Evolutionary conservation across 2,113 vertebrate genomes (phyloP).

Genomic region (Passer montanus): DNA sequence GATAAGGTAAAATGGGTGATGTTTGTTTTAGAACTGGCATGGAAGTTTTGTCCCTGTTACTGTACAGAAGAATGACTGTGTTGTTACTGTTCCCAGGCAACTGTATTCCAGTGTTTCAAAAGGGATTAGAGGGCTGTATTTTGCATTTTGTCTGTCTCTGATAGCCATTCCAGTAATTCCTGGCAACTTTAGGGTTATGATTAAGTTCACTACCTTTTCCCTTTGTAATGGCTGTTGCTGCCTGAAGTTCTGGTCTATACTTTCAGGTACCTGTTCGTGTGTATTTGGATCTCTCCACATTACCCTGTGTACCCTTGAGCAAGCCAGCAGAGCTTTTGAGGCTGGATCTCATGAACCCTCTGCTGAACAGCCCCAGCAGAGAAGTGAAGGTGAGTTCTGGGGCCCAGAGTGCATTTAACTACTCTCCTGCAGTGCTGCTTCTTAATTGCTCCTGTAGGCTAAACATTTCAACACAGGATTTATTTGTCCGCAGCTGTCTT

Average conservation of each 20-base stretch:
- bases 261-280: slow-evolving; percentile 91
- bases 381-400: slow-evolving; percentile 85
- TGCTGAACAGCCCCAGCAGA: slow-evolving; percentile 79
- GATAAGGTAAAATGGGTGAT: neutral
- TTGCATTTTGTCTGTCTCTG: neutral
- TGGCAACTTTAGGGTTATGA: neutral
- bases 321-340: slow-evolving; percentile 87
- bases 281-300: slow-evolving; percentile 89
- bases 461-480: neutral
- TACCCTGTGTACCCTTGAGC: slow-evolving; percentile 86
- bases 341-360: slow-evolving; percentile 90
- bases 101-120: neutral
- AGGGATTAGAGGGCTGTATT: neutral
- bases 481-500: neutral
- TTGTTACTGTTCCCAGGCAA: neutral
- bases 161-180: neutral
- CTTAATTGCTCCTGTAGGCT: neutral
- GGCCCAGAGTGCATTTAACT: neutral
- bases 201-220: neutral
- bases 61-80: neutral
- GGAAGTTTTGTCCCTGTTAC: neutral
- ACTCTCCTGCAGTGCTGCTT: neutral
- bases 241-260: neutral
- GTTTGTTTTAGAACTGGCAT: neutral
- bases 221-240: neutral